Percentiles rank a stretch among this genome's conserved stretches.
Evolutionary conservation across 1,140 invertebrate species (phyloP).

Genomic region (Dreissena polymorpha): DNA sequence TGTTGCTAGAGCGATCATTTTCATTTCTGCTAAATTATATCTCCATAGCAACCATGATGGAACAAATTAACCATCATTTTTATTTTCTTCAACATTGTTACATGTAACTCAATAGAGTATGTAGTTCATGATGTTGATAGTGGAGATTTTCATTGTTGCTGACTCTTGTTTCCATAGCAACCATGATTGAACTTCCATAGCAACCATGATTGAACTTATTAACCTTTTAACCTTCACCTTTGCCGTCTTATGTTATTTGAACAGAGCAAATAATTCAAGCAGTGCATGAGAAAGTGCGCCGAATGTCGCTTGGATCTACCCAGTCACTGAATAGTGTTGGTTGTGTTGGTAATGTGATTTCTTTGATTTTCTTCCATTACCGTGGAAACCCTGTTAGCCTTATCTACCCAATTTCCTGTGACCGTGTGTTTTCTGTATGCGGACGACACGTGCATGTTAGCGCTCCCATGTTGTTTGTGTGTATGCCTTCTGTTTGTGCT

Average conservation of each 20-base stretch:
- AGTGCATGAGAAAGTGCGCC: slow-evolving; percentile 61
- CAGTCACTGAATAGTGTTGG: slow-evolving; percentile 55
- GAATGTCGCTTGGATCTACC: slow-evolving; percentile 61
- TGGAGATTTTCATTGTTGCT: background rate
- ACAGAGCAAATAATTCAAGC: slow-evolving; percentile 63
- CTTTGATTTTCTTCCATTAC: slow-evolving; percentile 28
- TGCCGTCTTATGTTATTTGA: slow-evolving; percentile 25
- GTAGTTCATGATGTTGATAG: too few relatives aligned
- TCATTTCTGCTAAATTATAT: background rate
- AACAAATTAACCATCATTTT: too few relatives aligned
- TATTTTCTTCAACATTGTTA: too few relatives aligned
- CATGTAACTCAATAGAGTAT: too few relatives aligned
- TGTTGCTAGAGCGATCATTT: background rate
- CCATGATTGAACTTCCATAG: slow-evolving; percentile 5
- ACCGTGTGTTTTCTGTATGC: slow-evolving; percentile 20
- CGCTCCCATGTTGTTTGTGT: background rate
- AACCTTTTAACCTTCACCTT: slow-evolving; percentile 4
- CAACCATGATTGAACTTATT: background rate
- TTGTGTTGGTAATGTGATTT: slow-evolving; percentile 50
- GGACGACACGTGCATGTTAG: slow-evolving; percentile 22
- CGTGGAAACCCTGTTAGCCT: slow-evolving; percentile 23
- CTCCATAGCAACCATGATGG: too few relatives aligned
- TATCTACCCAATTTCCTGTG: slow-evolving; percentile 15
- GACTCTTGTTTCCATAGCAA: slow-evolving; percentile 7
- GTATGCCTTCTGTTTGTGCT: background rate